A percentile compares a stretch with the other conserved stretches of the same genome.
Evolutionary conservation across 2,888 invertebrate species (phyloP).

Genomic region (Neocrepidodera transversa): DNA sequence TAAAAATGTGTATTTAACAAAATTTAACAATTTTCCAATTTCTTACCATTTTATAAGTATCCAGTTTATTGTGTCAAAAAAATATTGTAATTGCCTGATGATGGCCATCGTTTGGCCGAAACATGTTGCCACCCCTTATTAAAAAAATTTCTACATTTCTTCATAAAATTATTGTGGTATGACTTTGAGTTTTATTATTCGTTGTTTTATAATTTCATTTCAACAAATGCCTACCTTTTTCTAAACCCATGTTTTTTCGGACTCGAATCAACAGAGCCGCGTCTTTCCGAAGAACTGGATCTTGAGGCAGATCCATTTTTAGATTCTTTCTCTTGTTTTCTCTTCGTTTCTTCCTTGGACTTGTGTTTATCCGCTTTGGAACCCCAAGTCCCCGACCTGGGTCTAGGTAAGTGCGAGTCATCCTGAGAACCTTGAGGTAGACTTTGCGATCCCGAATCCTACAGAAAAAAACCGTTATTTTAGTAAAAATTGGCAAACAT

Average conservation of each 20-base stretch:
- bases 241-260: constrained; percentile 73
- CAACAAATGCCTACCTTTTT: constrained; percentile 61
- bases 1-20: too few relatives aligned
- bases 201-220: too few relatives aligned
- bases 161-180: too few relatives aligned
- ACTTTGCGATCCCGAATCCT: constrained; percentile 71
- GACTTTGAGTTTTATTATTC: too few relatives aligned
- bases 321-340: constrained; percentile 52
- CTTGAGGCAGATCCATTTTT: constrained; percentile 60
- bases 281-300: constrained; percentile 57
- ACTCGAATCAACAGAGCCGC: constrained; percentile 55
- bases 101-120: too few relatives aligned
- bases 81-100: too few relatives aligned
- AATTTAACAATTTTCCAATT: too few relatives aligned
- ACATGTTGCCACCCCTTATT: too few relatives aligned
- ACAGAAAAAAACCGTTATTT: constrained; percentile 53
- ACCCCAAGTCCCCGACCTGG: constrained; percentile 71
- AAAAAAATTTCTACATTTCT: too few relatives aligned
- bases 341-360: constrained; percentile 45
- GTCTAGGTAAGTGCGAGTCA: constrained; percentile 61
- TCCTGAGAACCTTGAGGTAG: constrained; percentile 65
- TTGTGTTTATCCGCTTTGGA: constrained; percentile 56
- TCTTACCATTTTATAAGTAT: too few relatives aligned
- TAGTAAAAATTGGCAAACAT: constrained; percentile 9
- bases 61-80: too few relatives aligned